Evolutionary conservation across 2,113 vertebrate species (phyloP).

Genomic region (Tachysurus fulvidraco): DNA sequence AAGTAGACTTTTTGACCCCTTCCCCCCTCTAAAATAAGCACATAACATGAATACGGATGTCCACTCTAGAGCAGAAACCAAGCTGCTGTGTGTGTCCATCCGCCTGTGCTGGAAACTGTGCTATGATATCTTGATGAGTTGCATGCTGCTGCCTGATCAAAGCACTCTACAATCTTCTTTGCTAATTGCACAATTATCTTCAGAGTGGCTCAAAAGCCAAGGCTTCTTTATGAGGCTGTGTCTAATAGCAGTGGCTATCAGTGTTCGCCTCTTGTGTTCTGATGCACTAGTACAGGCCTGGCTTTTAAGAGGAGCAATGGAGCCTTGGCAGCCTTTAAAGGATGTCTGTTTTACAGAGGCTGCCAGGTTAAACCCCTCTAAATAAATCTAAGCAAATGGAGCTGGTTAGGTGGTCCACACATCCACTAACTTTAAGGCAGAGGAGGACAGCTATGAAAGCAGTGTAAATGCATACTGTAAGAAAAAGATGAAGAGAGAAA

Average conservation of each 20-base stretch:
- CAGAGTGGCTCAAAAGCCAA: slow-evolving; percentile 70
- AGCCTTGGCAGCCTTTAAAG: slow-evolving; percentile 52
- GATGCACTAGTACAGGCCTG: slow-evolving; percentile 47
- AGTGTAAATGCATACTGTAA: not conserved
- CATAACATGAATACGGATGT: slow-evolving; percentile 79
- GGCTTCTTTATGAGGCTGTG: slow-evolving; percentile 64
- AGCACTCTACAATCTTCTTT: slow-evolving; percentile 70
- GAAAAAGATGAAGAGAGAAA: not conserved
- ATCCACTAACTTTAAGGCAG: not conserved
- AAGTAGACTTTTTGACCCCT: slow-evolving; percentile 67
- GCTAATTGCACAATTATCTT: slow-evolving; percentile 78
- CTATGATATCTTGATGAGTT: slow-evolving; percentile 69
- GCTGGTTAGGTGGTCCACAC: slow-evolving; percentile 50
- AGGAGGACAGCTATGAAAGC: slow-evolving; percentile 5
- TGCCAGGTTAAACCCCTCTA: slow-evolving; percentile 58
- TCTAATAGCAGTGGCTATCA: slow-evolving; percentile 56
- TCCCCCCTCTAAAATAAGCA: slow-evolving; percentile 64
- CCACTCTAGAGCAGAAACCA: slow-evolving; percentile 78
- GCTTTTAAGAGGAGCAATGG: slow-evolving; percentile 49
- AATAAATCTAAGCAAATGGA: slow-evolving; percentile 60
- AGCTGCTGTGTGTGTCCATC: slow-evolving; percentile 70
- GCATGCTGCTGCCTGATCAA: slow-evolving; percentile 74
- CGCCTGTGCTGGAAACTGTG: slow-evolving; percentile 40
- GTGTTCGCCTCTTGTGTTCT: slow-evolving; percentile 41
- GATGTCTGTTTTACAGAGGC: slow-evolving; percentile 58